Evolutionary conservation across 2,797 vertebrate species (phyloP).

Genomic region (Sebastes diploproa): DNA sequence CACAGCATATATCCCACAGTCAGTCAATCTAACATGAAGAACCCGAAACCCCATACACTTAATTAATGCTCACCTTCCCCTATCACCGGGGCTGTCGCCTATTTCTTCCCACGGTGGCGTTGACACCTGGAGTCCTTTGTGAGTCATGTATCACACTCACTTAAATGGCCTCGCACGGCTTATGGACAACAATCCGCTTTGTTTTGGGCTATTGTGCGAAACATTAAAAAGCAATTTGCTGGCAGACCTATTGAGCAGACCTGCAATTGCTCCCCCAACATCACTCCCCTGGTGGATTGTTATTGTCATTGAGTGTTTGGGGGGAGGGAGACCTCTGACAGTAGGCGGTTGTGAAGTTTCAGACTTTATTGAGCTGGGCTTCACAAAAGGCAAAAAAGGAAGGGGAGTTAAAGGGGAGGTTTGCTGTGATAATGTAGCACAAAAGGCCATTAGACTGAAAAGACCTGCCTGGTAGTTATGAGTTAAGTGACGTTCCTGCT

Average conservation of each 20-base stretch:
- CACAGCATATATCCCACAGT: constrained; percentile 11
- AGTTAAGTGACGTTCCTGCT: background rate
- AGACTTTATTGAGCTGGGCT: constrained; percentile 68
- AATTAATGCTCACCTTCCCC: constrained; percentile 82
- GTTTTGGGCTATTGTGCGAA: constrained; percentile 84
- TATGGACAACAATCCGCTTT: constrained; percentile 89
- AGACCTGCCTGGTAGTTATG: background rate
- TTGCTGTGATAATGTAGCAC: constrained; percentile 29
- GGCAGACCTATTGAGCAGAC: constrained; percentile 79
- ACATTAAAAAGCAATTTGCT: constrained; percentile 87
- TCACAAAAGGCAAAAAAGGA: constrained; percentile 60
- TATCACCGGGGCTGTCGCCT: constrained; percentile 18
- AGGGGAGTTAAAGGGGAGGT: constrained; percentile 37
- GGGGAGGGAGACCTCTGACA: constrained; percentile 45
- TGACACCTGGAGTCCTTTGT: constrained; percentile 82
- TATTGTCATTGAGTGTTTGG: constrained; percentile 74
- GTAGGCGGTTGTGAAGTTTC: constrained; percentile 62
- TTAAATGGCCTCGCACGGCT: constrained; percentile 89
- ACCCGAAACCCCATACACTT: constrained; percentile 72
- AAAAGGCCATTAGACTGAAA: background rate
- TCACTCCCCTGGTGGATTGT: constrained; percentile 77
- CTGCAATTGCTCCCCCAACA: constrained; percentile 64
- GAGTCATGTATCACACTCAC: constrained; percentile 89
- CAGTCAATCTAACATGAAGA: constrained; percentile 13
- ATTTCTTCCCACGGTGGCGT: constrained; percentile 47